These are phyloP conservation scores for Dolichomitus sp. DNA, from an alignment of 2,888 invertebrate genomes.

Conservation along the genomic window DNA sequence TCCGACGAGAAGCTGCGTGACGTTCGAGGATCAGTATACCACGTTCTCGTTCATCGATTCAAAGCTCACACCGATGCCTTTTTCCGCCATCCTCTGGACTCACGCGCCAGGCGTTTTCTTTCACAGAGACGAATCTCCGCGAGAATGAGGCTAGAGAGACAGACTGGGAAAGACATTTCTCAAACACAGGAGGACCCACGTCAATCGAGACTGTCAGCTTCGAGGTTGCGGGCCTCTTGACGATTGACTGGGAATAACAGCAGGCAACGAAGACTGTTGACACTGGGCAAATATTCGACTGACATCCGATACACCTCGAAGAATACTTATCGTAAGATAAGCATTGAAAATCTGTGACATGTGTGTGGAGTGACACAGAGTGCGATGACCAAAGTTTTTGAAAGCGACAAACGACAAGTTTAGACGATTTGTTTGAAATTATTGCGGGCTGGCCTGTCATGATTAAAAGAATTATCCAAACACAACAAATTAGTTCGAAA, in stretches of 20 bases:
- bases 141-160: constrained; percentile 43
- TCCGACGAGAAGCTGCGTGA: constrained; percentile 68
- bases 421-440: background rate
- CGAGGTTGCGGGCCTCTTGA: constrained; percentile 54
- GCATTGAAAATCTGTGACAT: background rate
- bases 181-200: constrained; percentile 58
- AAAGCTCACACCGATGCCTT: constrained; percentile 41
- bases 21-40: constrained; percentile 28
- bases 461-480: too few species aligned
- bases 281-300: constrained; percentile 34
- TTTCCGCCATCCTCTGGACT: constrained; percentile 73
- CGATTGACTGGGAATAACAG: constrained; percentile 57
- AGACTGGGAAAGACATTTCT: constrained; percentile 48
- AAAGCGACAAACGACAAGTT: background rate
- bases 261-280: constrained; percentile 56
- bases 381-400: background rate
- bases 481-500: too few species aligned
- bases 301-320: constrained; percentile 5
- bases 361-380: background rate
- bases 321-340: background rate
- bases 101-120: constrained; percentile 56
- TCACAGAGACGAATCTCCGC: constrained; percentile 44
- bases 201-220: constrained; percentile 53
- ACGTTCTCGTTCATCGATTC: constrained; percentile 60
- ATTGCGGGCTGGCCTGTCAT: too few species aligned